Evolutionary conservation across 2,113 vertebrate genomes (phyloP), one percentile per base, ranked within the genome.

Genomic region (Sorex fumeus): DNA sequence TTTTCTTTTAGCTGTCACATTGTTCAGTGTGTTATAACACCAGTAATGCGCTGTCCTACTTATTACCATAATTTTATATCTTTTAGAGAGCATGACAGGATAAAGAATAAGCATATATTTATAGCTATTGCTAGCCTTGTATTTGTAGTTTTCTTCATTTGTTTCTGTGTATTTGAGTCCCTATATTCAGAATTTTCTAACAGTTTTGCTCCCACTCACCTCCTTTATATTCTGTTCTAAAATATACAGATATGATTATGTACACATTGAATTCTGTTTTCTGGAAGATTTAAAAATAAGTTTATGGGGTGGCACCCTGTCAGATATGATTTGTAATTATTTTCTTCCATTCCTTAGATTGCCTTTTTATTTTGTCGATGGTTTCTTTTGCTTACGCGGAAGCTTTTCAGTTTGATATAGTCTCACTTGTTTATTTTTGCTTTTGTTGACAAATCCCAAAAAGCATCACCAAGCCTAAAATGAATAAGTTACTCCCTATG

Each of bases 61-160:
- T 84, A 50, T 60, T 75, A 40, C 3, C 23, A 3, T 79, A 69
- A 80, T 75, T 84, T 72, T 67, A 47, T 53, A 19, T 74, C 28
- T 83, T 82, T 91, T 64, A 91, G 79, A 75, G 60, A 75, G 57
- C 18, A 11, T 23, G 74, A 83, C 18, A 71, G 70, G 53, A 70
- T 69, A 19, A 67, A 74, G 78, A 84, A 8, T 69, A 70, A 69
- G 32, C 50, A 34, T 53, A 13, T 87, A 25, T 60, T 83, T 70
- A 89, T 30, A 69, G 12, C 45, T 80, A 7, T 85, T 85, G 47
- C 69, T 40, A 72, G 27, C 23, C 45, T 57, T 87, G 45, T 71
- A 8, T 32, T 80, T 88, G 36, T 66, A 25, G 62, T 62, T 87
- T 80, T 81, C 34, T 76, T 47, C 10, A 7, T 69, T 84, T 53